phyloP scores from a whole-genome alignment of 2,888 invertebrate species.

The Girardia tigrina region DNA sequence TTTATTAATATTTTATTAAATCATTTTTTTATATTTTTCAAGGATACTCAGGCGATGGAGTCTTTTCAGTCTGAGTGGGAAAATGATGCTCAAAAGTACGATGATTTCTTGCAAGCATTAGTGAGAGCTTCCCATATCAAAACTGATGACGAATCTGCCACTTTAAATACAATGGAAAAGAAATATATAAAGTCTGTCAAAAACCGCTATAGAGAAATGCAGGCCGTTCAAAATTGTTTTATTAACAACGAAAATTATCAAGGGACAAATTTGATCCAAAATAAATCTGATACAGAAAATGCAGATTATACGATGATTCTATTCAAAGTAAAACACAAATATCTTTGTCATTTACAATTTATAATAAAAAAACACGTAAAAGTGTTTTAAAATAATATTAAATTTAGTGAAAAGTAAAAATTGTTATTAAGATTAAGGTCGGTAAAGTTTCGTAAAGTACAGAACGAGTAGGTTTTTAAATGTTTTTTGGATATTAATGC shows the following conservation, averaged over 20 bases:
- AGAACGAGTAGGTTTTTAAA: too few relatives aligned
- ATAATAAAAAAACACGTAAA: too few relatives aligned
- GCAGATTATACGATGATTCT: neutral
- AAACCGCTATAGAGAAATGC: neutral
- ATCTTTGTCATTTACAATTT: neutral
- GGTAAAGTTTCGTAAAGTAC: too few relatives aligned
- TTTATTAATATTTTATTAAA: too few relatives aligned
- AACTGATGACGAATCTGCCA: neutral
- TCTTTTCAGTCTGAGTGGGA: too few relatives aligned
- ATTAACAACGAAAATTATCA: neutral
- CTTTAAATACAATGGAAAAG: neutral
- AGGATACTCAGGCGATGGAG: too few relatives aligned
- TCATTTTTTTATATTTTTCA: too few relatives aligned
- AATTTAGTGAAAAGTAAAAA: too few relatives aligned
- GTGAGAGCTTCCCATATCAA: slow-evolving; percentile 3
- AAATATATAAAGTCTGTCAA: neutral
- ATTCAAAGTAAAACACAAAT: neutral
- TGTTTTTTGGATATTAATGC: too few relatives aligned
- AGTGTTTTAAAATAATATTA: too few relatives aligned
- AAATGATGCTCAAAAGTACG: neutral
- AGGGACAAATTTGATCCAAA: neutral
- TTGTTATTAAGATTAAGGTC: too few relatives aligned
- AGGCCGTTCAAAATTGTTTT: neutral
- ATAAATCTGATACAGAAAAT: neutral
- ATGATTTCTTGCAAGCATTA: neutral